A percentile compares a stretch with the other conserved stretches of the same genome.
phyloP scores from a whole-genome alignment of 2,888 invertebrate species.

The Apotomis betuletana region DNA sequence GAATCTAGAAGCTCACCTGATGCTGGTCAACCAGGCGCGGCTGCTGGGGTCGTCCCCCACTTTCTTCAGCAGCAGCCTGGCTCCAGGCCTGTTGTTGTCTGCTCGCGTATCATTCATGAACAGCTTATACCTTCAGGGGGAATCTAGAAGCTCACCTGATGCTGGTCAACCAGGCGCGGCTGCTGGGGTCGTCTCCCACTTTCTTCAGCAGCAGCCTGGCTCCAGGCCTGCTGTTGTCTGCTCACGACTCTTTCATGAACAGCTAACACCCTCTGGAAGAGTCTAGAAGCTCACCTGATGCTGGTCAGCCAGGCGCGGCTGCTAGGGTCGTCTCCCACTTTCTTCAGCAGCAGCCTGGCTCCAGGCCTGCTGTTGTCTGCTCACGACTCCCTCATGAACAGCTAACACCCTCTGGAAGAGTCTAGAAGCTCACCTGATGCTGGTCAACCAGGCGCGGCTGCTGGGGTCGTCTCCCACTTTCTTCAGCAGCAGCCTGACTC shows the following conservation, averaged over 20 bases:
- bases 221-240: constrained; percentile 92
- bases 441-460: constrained; percentile 95
- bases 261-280: constrained; percentile 87
- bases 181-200: constrained; percentile 96
- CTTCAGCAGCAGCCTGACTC: constrained; percentile 92
- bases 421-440: constrained; percentile 82
- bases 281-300: no score
- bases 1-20: constrained; percentile 71
- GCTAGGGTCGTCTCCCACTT: no score
- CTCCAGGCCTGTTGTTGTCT: constrained; percentile 92
- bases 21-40: constrained; percentile 95
- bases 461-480: constrained; percentile 96
- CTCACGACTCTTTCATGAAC: constrained; percentile 91
- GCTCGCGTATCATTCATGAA: constrained; percentile 93
- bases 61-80: constrained; percentile 91
- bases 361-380: constrained; percentile 93
- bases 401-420: constrained; percentile 71
- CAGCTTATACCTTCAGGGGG: constrained; percentile 87
- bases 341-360: constrained; percentile 90
- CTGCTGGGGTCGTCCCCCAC: constrained; percentile 97
- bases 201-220: constrained; percentile 92
- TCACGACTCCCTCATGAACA: constrained; percentile 91
- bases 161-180: constrained; percentile 96
- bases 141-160: constrained; percentile 78
- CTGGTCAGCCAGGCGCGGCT: no score